Conservation (phyloP, 53 echinoderm and acorn worm species). For the Holothuria leucospilota region DNA sequence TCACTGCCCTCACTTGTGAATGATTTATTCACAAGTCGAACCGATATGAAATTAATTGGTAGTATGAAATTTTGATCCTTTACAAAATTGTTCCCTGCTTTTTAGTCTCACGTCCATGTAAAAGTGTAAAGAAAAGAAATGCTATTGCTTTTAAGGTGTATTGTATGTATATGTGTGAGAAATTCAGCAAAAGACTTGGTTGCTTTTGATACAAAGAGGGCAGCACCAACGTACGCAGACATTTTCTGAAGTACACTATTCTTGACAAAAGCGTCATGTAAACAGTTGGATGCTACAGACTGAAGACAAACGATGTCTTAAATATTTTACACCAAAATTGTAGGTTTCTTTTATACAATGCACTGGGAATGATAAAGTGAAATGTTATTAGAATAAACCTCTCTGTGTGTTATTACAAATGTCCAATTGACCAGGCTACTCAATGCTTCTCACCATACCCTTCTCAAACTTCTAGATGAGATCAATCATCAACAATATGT, state of each 20-base stretch:
- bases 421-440: too few relatives aligned
- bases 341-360: neutral
- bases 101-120: neutral
- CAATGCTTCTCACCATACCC: too few relatives aligned
- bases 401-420: neutral
- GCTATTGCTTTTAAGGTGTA: slow-evolving; percentile 37
- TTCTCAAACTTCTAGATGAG: neutral
- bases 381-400: neutral
- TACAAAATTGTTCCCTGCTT: slow-evolving; percentile 37
- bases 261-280: neutral
- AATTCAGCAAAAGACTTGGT: too few relatives aligned
- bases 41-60: neutral
- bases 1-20: neutral
- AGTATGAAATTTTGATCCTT: neutral
- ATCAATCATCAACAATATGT: neutral
- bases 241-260: slow-evolving; percentile 7
- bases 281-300: too few relatives aligned
- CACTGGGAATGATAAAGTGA: neutral
- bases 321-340: too few relatives aligned
- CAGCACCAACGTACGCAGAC: too few relatives aligned
- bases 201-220: too few relatives aligned
- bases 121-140: slow-evolving; percentile 24
- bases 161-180: slow-evolving; percentile 9
- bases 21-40: neutral
- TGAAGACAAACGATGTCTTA: too few relatives aligned